Percentiles rank a stretch among this genome's conserved stretches.
These are phyloP conservation scores for Diploptera punctata DNA, from an alignment of 2,888 invertebrate genomes.

Conservation along the genomic window DNA sequence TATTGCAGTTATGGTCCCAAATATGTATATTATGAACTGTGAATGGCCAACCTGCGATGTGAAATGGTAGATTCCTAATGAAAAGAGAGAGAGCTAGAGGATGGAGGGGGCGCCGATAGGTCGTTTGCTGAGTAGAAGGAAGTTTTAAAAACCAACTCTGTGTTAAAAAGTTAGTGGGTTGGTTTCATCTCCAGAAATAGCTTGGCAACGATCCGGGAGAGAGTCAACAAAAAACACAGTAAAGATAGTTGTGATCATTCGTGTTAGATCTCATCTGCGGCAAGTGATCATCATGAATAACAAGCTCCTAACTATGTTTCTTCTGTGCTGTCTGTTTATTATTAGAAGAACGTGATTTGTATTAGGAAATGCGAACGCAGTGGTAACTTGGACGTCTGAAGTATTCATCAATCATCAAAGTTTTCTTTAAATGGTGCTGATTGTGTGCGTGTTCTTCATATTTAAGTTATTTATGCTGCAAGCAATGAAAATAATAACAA, in stretches of 20 bases:
- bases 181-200: slow-evolving; percentile 24
- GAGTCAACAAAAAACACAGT: background rate
- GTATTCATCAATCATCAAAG: too few species aligned
- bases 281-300: too few species aligned
- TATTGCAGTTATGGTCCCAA: too few species aligned
- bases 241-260: background rate
- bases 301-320: too few species aligned
- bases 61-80: background rate
- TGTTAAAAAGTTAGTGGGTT: slow-evolving; percentile 15
- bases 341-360: too few species aligned
- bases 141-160: slow-evolving; percentile 2
- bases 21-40: background rate
- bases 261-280: background rate
- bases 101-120: background rate
- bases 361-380: too few species aligned
- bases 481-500: too few species aligned
- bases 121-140: background rate
- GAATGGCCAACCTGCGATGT: background rate
- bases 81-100: background rate
- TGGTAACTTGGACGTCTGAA: too few species aligned
- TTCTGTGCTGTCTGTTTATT: too few species aligned
- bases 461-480: too few species aligned
- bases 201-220: slow-evolving; percentile 1
- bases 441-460: too few species aligned
- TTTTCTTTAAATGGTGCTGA: too few species aligned